Base-by-base conservation (phyloP, 2,888 invertebrate genomes). In the Rhyacophila evoluta region DNA sequence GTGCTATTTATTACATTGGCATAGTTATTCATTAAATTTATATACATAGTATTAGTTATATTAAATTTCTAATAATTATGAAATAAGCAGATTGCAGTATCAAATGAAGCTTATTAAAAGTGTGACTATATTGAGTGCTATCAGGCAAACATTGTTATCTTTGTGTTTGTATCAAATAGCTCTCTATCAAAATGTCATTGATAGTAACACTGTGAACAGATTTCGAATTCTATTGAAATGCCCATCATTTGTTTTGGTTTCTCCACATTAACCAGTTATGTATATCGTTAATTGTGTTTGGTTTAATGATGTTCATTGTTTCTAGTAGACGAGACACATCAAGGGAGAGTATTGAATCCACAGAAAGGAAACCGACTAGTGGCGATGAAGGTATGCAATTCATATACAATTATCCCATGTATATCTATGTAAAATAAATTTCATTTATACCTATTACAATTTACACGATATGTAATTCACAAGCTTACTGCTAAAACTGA, bases 291-390 rank as follows among this genome's bases (percentile, higher is more conserved):
- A 25, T 25, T 55, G 15, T 2, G 10, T 8, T 55, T 19, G 55
- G 10, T 6, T 55, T 55, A 55, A 55, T 55, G 8, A 55, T 55
- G 55, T 12, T 55, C 15, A 36, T 33, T 76, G 39, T n/a, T 83
- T 86, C 83, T 86, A 91, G 92, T 83, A 92, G 92, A 88, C 89
- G 92, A 84, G 91, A 92, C 8, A 86, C 88, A 0, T 92, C 92
- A 68, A 91, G 91, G 8, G 92, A 92, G 83, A 92, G 92, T 70
- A 87, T 87, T 1, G 93, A 93, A 79, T 91, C 91, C 1, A 91
- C 89, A 19, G 90, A 90, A 84, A 90, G 91, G 39, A 94, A 94
- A 86, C 92, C 91, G 11, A 89, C 91, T 55, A 94, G 94, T 84
- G 94, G 92, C 1, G 94, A 94, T 83, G 92, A 92, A 88, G 91